phyloP scores from a whole-genome alignment of 2,888 invertebrate genomes.

The Clistopyga incitator region DNA sequence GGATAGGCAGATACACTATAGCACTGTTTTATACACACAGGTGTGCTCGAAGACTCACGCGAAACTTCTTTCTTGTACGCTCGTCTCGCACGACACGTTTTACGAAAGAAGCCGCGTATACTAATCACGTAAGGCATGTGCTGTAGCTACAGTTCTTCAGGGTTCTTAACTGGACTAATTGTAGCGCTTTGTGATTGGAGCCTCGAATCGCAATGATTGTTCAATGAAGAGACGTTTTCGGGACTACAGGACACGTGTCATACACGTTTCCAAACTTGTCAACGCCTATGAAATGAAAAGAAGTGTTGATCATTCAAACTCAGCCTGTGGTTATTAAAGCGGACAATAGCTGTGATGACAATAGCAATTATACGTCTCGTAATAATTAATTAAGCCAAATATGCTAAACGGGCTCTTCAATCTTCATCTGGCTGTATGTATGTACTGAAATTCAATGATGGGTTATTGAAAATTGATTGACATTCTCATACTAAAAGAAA shows the following conservation, averaged over 20 bases:
- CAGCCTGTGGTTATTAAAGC: neutral
- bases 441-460: neutral
- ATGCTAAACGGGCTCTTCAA: neutral
- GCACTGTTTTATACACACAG: constrained; percentile 62
- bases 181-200: neutral
- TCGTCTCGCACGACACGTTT: constrained; percentile 62
- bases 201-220: neutral
- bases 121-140: constrained; percentile 51
- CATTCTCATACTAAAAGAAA: no score
- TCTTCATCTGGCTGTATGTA: neutral
- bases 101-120: constrained; percentile 60
- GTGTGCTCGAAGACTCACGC: constrained; percentile 53
- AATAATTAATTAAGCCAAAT: neutral
- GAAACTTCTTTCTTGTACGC: constrained; percentile 45
- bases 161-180: neutral
- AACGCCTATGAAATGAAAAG: neutral
- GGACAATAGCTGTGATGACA: neutral
- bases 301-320: neutral
- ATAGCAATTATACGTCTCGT: neutral
- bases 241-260: neutral
- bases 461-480: no score
- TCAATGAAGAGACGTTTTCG: neutral
- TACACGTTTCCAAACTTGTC: neutral
- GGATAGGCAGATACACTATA: constrained; percentile 45
- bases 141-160: constrained; percentile 16